Evolutionary conservation across 1,140 invertebrate genomes (phyloP).

Genomic region (Heliconius melpomene): DNA sequence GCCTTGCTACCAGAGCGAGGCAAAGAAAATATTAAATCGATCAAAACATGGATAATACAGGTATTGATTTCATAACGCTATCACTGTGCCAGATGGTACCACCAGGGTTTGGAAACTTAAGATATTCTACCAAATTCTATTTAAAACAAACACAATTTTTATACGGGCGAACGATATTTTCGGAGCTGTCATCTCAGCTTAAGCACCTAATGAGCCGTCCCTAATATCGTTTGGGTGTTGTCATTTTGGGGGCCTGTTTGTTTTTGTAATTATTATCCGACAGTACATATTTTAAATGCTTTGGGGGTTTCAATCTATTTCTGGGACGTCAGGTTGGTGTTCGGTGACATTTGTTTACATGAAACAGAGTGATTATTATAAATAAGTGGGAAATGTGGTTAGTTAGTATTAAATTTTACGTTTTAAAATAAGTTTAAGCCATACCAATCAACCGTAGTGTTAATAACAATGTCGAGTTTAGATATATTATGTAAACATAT

Average conservation of each 20-base stretch:
- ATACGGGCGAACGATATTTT: constrained; percentile 55
- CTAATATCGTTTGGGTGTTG: constrained; percentile 55
- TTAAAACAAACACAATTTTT: constrained; percentile 62
- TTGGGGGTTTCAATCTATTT: constrained; percentile 5
- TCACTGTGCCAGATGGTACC: not conserved
- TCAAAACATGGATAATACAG: not conserved
- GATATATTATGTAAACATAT: not conserved
- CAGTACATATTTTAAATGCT: constrained; percentile 20
- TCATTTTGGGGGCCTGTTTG: constrained; percentile 56
- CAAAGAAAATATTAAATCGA: not conserved
- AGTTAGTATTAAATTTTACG: not conserved
- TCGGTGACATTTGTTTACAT: not conserved
- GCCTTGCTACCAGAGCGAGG: too few species aligned
- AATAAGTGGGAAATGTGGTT: not conserved
- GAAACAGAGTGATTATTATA: not conserved
- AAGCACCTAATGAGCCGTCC: constrained; percentile 66
- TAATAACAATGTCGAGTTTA: not conserved
- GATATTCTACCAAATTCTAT: constrained; percentile 22
- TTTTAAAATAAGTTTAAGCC: not conserved
- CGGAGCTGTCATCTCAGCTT: constrained; percentile 68
- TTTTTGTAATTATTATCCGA: constrained; percentile 62
- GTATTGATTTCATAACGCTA: not conserved
- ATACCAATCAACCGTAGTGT: not conserved
- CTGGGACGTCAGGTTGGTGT: not conserved
- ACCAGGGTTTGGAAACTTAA: not conserved